Base-by-base conservation (phyloP, 2,888 invertebrate species). In the Eupithecia insigniata region DNA sequence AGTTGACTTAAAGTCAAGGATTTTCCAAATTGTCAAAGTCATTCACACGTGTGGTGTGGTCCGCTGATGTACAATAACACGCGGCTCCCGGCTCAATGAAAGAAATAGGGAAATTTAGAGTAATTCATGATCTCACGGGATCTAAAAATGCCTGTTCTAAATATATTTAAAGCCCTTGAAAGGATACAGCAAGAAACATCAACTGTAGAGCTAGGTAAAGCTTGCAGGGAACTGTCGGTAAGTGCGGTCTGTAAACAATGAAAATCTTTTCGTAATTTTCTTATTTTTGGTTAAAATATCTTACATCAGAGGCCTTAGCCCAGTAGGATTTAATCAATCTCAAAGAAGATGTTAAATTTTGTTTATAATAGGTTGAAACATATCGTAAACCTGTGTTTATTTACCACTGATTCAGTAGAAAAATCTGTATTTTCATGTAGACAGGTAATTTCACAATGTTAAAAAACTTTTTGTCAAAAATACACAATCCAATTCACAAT, bases 221-320 rank as follows among this genome's bases (percentile, higher is more conserved):
- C 85, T 75, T 90, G 91, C 81, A 79, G 80, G 72, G 82, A 85
- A 78, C 80, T 90, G 74, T 79, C 81, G 87, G 91, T 91, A 82
- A 87, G 89, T 85, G 51, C 60, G 8, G 26, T 68, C 66, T 71
- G 75, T 74, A 79, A 74, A 77, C 75, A 76, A 67, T 22, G 46
- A 34, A 18, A 34, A 22, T n/a, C 5, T 32, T 34, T 18, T 62
- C 32, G 32, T 16, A 32, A 30, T 16, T 30, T 61, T 61, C n/a
- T 0, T 32, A 18, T n/a, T 61, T 32, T 32, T 26, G 22, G 46
- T 46, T 46, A n/a, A 8, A n/a, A n/a, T 18, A 1, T 43, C 4
- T 43, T 18, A 3, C 2, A 46, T n/a, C 22, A 10, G 8, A 22
- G 43, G 46, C 46, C 22, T 22, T 12, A 55, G 14, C 26, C 12